Conservation (phyloP, 1,140 invertebrate genomes). For the Aphidius ervi region DNA sequence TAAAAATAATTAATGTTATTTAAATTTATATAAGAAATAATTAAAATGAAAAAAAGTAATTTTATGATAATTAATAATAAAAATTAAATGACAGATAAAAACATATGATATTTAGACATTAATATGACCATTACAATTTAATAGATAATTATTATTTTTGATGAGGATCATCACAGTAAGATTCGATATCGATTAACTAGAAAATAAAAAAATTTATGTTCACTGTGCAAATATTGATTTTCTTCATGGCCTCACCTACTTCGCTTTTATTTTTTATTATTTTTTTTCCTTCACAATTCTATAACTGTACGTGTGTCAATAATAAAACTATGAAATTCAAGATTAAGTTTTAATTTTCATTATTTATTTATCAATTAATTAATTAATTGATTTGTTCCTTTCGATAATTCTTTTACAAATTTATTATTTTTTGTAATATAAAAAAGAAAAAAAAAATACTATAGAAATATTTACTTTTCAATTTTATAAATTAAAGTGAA, state of each 20-base stretch:
- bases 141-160: neutral
- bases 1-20: neutral
- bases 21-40: neutral
- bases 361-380: no score
- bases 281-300: neutral
- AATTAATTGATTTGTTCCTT: no score
- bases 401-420: no score
- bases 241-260: neutral
- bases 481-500: no score
- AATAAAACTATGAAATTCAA: neutral
- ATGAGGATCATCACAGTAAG: conserved; percentile 6
- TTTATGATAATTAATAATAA: no score
- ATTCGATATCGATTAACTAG: conserved; percentile 4
- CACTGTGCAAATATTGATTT: conserved; percentile 2
- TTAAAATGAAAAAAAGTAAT: neutral
- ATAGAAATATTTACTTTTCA: no score
- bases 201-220: neutral
- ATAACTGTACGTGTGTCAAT: no score
- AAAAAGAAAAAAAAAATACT: no score
- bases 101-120: no score
- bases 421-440: no score
- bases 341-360: neutral
- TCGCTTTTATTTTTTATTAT: neutral
- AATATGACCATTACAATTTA: no score
- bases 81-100: no score